Conservation (phyloP, 2,797 vertebrate species). For the Acipenser oxyrinchus region DNA sequence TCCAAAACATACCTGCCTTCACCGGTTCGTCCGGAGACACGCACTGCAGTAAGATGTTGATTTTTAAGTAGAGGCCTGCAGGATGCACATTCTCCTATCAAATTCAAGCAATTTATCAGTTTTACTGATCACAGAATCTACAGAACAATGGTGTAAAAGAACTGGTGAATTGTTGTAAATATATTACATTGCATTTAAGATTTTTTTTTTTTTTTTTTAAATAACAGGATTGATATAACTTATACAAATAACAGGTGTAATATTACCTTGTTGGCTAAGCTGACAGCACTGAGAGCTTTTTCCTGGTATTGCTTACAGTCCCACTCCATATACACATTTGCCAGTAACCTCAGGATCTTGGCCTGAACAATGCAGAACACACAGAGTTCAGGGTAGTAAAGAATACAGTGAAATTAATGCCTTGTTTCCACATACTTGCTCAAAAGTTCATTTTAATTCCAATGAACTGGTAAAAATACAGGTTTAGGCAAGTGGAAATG, state of each 20-base stretch:
- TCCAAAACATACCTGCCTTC: constrained; percentile 59
- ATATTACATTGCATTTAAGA: no score
- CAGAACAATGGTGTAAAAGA: no score
- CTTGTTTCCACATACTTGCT: not conserved
- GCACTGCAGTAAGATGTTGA: constrained; percentile 73
- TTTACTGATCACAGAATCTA: constrained; percentile 15
- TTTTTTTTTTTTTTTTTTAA: no score
- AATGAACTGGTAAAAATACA: no score
- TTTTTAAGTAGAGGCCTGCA: constrained; percentile 74
- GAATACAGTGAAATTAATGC: not conserved
- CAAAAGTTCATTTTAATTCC: no score
- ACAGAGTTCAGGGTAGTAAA: not conserved
- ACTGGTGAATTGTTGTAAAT: no score
- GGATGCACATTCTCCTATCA: constrained; percentile 65
- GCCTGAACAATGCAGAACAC: constrained; percentile 54
- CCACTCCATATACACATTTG: constrained; percentile 77
- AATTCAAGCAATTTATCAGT: not conserved
- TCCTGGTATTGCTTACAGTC: constrained; percentile 60
- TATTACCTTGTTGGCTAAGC: constrained; percentile 79
- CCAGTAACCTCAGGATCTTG: constrained; percentile 74
- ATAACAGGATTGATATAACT: constrained; percentile 20
- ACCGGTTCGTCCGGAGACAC: constrained; percentile 59
- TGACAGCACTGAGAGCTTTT: constrained; percentile 69
- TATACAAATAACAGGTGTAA: constrained; percentile 17
- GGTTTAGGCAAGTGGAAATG: no score